phyloP scores from a whole-genome alignment of 2,113 vertebrate genomes.

The human (Homo sapiens) region GRCh38 chr13:57628001-57628500 shows the following conservation, averaged over 20 bases:
- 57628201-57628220: neutral
- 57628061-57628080: neutral
- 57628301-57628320: slow-evolving; percentile 22
- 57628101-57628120: neutral
- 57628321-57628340: slow-evolving; percentile 59
- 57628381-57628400: slow-evolving; percentile 62
- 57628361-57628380: slow-evolving; percentile 31
- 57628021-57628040: neutral
- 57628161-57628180: neutral
- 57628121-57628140: neutral
- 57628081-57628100: neutral
- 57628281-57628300: slow-evolving; percentile 34
- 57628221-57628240: neutral
- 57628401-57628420: slow-evolving; percentile 21
- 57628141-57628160: neutral
- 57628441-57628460: slow-evolving; percentile 64
- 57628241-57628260: neutral
- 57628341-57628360: neutral
- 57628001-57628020: neutral
- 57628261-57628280: slow-evolving; percentile 21
- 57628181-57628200: neutral
- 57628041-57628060: neutral
- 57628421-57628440: slow-evolving; percentile 10
- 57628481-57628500: slow-evolving; percentile 54
- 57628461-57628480: neutral